phyloP scores from a whole-genome alignment of 2,113 vertebrate species.

The Cettia cetti region DNA sequence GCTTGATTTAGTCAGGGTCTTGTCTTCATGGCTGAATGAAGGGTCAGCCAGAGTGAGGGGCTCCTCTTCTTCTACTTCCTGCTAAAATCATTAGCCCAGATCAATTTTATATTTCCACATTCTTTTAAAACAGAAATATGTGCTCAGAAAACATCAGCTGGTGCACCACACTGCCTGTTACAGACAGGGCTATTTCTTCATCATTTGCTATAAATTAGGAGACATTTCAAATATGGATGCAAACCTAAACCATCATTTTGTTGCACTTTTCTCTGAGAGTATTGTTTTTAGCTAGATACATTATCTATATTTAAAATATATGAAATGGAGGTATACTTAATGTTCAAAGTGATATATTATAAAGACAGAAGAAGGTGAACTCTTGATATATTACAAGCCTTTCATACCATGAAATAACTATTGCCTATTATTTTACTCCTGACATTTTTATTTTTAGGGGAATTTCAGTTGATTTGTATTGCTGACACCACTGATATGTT shows the following conservation, averaged over 20 bases:
- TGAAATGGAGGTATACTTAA: slow-evolving; percentile 67
- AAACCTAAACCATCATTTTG: slow-evolving; percentile 25
- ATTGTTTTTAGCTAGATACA: slow-evolving; percentile 36
- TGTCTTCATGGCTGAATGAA: not conserved
- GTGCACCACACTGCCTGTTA: not conserved
- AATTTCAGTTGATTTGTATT: slow-evolving; percentile 81
- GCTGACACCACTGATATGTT: slow-evolving; percentile 79
- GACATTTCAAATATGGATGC: slow-evolving; percentile 13
- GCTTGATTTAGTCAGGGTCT: not conserved
- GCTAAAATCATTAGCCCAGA: not conserved
- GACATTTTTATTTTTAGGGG: slow-evolving; percentile 83
- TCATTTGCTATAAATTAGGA: slow-evolving; percentile 11
- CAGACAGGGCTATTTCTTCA: not conserved
- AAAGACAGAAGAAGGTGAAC: slow-evolving; percentile 76
- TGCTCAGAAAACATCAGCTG: not conserved
- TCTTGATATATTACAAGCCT: slow-evolving; percentile 77
- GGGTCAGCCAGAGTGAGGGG: not conserved
- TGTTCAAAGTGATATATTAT: slow-evolving; percentile 67
- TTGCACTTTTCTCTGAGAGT: not conserved
- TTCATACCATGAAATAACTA: slow-evolving; percentile 80
- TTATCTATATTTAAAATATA: slow-evolving; percentile 70
- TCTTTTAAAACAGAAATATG: not conserved
- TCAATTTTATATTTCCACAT: not conserved
- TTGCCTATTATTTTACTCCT: slow-evolving; percentile 80
- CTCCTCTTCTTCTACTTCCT: not conserved